Evolutionary conservation across 2,113 vertebrate genomes (phyloP), one percentile per base, ranked within the genome.

Genomic region (Aegypius monachus): DNA sequence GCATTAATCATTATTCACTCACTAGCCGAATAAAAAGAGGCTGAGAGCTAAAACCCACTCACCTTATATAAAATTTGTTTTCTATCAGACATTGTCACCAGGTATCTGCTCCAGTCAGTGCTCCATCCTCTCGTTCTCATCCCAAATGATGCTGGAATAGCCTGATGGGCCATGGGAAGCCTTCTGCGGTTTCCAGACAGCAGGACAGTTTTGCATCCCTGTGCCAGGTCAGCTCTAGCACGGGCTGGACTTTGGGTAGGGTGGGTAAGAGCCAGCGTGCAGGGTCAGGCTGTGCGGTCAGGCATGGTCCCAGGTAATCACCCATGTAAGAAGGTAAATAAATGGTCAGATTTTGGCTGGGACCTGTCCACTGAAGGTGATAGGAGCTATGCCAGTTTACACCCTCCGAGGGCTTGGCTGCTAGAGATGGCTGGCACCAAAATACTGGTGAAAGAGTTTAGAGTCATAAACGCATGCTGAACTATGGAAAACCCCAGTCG

Each of bases 401-500:
- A 63, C 63, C 38, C 32, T 50, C 55, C 0, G 0, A 36, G 47
- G 62, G 55, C 16, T 26, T 61, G 79, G 75, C 82, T 77, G 71
- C 59, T 45, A 2, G 59, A 48, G 71, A 9, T 0, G 2, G 15
- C 13, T 93, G 90, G 47, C 82, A 73, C 48, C 63, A 20, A 36
- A 68, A 47, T 11, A 29, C 20, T n/a, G 3, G n/a, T 14, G 65
- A 11, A 38, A 65, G 36, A 26, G 8, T 18, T 88, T 11, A 5
- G 18, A 15, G 71, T 15, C 77, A 17, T 12, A 53, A 81, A 45
- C 2, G 3, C 16, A 6, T 1, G 20, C 27, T 3, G 20, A 62
- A 6, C 34, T 16, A 3, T 2, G 50, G 53, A 31, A 90, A 78
- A n/a, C 7, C 50, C 40, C 25, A 7, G 34, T 3, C 0, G 5